phyloP scores from a whole-genome alignment of 1,140 invertebrate genomes.

The Lerema accius region DNA sequence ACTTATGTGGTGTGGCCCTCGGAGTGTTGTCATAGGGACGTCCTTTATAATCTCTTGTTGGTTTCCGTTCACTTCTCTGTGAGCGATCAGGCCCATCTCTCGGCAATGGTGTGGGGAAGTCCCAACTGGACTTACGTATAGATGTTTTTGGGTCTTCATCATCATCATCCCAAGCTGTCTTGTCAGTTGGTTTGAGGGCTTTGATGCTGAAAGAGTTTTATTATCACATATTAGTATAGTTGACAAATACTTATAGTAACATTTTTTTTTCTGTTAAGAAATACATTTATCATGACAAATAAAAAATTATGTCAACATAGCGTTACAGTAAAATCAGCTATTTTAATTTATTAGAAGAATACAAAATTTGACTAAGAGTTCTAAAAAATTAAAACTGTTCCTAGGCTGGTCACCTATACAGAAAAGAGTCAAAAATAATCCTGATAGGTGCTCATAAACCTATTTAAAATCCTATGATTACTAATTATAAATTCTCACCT shows the following conservation, averaged over 20 bases:
- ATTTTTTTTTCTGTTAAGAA: no score
- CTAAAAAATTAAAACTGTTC: no score
- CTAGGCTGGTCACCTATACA: no score
- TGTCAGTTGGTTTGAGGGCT: constrained; percentile 87
- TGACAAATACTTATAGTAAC: no score
- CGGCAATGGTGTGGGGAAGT: constrained; percentile 93
- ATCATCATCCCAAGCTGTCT: constrained; percentile 95
- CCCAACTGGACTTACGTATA: constrained; percentile 92
- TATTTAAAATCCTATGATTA: no score
- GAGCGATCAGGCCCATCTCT: constrained; percentile 79
- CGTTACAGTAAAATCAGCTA: no score
- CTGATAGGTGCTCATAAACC: no score
- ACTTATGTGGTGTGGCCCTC: constrained; percentile 93
- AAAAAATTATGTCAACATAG: no score
- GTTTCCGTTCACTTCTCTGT: constrained; percentile 56
- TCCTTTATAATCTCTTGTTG: constrained; percentile 78
- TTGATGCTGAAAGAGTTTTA: constrained; percentile 79
- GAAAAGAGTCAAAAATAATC: no score
- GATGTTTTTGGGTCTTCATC: constrained; percentile 90
- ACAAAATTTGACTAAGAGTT: no score
- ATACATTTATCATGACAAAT: no score
- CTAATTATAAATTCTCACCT: constrained; percentile 56
- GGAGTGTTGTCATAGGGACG: constrained; percentile 87
- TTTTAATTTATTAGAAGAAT: no score
- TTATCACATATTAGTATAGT: constrained; percentile 7